Base-by-base conservation (phyloP, 2,888 invertebrate species). In the Drosophila mercatorum region DNA sequence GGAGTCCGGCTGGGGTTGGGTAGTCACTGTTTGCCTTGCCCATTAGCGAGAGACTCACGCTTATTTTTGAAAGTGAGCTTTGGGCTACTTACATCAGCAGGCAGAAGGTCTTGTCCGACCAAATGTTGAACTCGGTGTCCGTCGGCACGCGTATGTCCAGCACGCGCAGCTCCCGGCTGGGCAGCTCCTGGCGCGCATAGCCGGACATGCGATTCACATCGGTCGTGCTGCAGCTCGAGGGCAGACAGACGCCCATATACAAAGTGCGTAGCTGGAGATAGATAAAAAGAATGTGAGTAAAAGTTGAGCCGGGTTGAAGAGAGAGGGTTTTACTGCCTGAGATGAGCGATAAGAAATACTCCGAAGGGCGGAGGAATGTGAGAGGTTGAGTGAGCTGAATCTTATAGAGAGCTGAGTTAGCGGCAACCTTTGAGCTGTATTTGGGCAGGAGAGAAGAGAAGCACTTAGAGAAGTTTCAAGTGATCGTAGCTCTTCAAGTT, bases 241-340 rank as follows among this genome's bases (percentile, higher is more conserved):
- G 97, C 62, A 97, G 93, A 89, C 97, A 97, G 14, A 96, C 92
- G 0, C 97, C 97, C 6, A 97, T 93, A 87, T 96, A 95, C 52
- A 97, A 93, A 5, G 95, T 94, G 89, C 96, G 95, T 43, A 94
- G 94, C 96, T 97, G 92, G 0, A 6, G 5, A 34, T 47, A 1
- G 7, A 22, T 22, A 22, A 22, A 22, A 22, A 22, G 1, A 41
- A 11, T 14, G 8, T 17, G 56, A 44, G 41, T 31, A 3, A 40
- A n/a, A 49, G 31, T 10, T 47, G 6, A 7, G 7, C 26, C 44
- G 5, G 22, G 46, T 3, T 7, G 14, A 14, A 4, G 14, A 14
- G 3, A 6, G 11, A 44, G 11, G 1, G 11, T 34, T 6, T 6
- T 7, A 34, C 2, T 22, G 34, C 34, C 7, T 1, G 7, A 6